Percentiles rank a stretch among this genome's conserved stretches.
Conservation (phyloP, 2,888 invertebrate species). For the Eristalis tenax region DNA sequence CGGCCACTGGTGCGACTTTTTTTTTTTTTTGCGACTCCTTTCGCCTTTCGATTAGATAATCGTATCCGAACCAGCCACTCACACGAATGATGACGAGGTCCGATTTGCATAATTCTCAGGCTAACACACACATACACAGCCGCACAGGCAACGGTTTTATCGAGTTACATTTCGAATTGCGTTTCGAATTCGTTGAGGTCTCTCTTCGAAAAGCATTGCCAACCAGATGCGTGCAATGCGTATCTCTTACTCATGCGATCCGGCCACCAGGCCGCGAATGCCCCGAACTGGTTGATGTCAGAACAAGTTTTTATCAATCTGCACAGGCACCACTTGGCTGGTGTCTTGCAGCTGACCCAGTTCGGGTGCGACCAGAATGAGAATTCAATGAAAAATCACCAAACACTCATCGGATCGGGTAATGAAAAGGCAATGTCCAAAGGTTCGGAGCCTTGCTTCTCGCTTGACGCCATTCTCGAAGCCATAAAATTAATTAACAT, state of each 20-base stretch:
- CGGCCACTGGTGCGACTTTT: neutral
- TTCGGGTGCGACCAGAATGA: constrained; percentile 45
- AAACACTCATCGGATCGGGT: constrained; percentile 10
- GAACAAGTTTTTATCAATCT: constrained; percentile 53
- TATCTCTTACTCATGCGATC: constrained; percentile 45
- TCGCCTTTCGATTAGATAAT: constrained; percentile 16
- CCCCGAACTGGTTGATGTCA: constrained; percentile 37
- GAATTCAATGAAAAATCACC: constrained; percentile 47
- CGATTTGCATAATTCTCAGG: constrained; percentile 62
- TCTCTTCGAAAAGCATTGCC: constrained; percentile 23
- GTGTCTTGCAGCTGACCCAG: constrained; percentile 42
- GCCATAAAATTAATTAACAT: constrained; percentile 7
- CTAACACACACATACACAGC: neutral
- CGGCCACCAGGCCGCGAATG: constrained; percentile 10
- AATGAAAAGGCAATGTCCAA: constrained; percentile 52
- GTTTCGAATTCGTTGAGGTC: neutral
- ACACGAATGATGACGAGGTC: constrained; percentile 23
- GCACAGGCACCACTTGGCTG: constrained; percentile 1
- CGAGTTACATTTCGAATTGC: constrained; percentile 53
- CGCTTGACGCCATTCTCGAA: constrained; percentile 6
- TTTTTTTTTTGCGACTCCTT: neutral
- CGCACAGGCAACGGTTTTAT: constrained; percentile 24
- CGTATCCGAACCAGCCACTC: constrained; percentile 17
- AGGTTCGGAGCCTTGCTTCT: constrained; percentile 18
- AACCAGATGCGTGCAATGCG: constrained; percentile 42